Base-by-base conservation (phyloP, 2,113 vertebrate genomes). In the Malurus cyaneus region DNA sequence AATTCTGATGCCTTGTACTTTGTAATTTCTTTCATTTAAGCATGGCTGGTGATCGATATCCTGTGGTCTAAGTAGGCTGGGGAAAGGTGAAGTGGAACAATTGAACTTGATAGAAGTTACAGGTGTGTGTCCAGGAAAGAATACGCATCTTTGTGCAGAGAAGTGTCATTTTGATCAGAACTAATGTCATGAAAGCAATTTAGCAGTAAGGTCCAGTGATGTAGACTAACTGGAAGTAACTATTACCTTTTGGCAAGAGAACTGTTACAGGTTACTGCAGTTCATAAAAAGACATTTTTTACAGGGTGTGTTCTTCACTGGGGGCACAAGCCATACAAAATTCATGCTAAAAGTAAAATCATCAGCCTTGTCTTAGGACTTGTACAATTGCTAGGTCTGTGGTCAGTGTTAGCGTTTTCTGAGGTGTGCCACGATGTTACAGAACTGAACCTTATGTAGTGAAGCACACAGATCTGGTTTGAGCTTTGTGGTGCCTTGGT, bases 371-470 rank as follows among this genome's bases (percentile, higher is more conserved):
- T 39, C 9, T 74, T 14, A 5, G 53, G 36, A 24, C 14, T 82
- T 76, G 36, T 59, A 11, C n/a, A 60, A 1, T 41, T 42, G 10
- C 16, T 54, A 4, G 9, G 10, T 60, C 18, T 83, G 66, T 80
- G 64, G 28, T 66, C 49, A 64, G 49, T 36, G 11, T 54, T 39
- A 31, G 24, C 50, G 19, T 28, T 78, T 64, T 78, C 56, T 47
- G 79, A 42, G 2, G 0, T 6, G 9, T 64, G 28, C 19, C 24
- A 3, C 41, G 7, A 20, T 32, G 28, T 84, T 59, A 18, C 0
- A 2, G 71, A 56, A 5, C 47, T 62, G 32, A 47, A 64, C 47
- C 18, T 66, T 42, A 23, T 1, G 1, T 42, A 50, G 24, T 28
- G 31, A 44, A 69, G 41, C 2, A 1, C 41, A 25, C 3, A 19